Conservation (phyloP, 2,888 invertebrate genomes). For the Parapristionchus giblindavisi region DNA sequence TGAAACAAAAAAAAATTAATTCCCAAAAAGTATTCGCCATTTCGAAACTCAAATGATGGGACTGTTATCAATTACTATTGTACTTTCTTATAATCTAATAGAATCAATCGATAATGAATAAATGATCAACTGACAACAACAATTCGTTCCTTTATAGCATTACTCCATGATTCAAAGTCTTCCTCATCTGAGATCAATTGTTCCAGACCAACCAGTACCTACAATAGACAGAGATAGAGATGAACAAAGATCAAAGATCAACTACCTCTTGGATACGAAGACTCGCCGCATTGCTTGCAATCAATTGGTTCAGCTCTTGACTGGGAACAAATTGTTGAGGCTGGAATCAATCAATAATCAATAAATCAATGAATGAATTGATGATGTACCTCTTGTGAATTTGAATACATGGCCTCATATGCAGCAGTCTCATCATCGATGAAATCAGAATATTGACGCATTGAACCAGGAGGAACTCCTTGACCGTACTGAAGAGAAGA, state of each 20-base stretch:
- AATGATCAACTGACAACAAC: not conserved
- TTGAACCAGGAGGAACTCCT: too few species aligned
- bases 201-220: constrained; percentile 28
- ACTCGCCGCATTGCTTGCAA: not conserved
- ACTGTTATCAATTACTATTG: not conserved
- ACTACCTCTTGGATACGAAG: constrained; percentile 14
- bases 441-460: constrained; percentile 4
- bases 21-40: too few species aligned
- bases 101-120: too few species aligned
- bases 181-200: constrained; percentile 26
- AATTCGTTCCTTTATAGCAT: constrained; percentile 27
- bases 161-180: constrained; percentile 27
- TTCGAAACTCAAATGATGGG: not conserved
- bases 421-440: constrained; percentile 34
- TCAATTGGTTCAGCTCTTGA: constrained; percentile 1
- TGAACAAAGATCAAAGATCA: not conserved
- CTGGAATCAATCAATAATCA: not conserved
- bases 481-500: too few species aligned
- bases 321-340: constrained; percentile 32
- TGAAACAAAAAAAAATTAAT: too few species aligned
- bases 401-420: constrained; percentile 33
- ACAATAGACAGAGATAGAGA: not conserved
- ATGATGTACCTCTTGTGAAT: not conserved
- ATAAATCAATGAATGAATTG: too few species aligned
- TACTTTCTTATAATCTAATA: not conserved